phyloP scores from a whole-genome alignment of 1,140 invertebrate species.

The Panagrolaimus sp. region DNA sequence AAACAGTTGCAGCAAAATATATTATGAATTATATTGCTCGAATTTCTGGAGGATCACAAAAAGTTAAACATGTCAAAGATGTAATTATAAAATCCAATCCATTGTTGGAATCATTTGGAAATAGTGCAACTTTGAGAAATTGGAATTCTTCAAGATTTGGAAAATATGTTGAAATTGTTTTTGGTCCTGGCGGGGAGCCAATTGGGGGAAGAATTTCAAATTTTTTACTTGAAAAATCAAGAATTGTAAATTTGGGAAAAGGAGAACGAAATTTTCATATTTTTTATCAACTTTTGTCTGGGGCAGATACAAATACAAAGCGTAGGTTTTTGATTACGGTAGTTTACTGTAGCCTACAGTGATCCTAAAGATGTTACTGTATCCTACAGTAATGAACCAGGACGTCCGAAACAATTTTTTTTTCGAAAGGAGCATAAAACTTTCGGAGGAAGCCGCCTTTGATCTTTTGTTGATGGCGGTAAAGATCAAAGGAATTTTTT shows the following conservation, averaged over 20 bases:
- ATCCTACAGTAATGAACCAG: too few relatives aligned
- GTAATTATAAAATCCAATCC: slow-evolving; percentile 93
- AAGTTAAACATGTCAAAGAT: slow-evolving; percentile 70
- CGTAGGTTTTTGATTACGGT: slow-evolving; percentile 61
- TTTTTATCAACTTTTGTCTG: slow-evolving; percentile 72
- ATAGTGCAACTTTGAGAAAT: slow-evolving; percentile 91
- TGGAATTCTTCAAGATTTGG: slow-evolving; percentile 89
- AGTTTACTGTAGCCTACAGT: slow-evolving; percentile 5
- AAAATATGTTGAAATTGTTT: slow-evolving; percentile 77
- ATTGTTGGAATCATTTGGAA: slow-evolving; percentile 85
- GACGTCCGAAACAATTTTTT: slow-evolving; percentile 61
- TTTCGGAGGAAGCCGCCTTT: too few relatives aligned
- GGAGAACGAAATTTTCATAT: slow-evolving; percentile 74
- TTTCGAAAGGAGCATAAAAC: too few relatives aligned
- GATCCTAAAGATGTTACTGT: slow-evolving; percentile 4
- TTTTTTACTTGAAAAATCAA: slow-evolving; percentile 73
- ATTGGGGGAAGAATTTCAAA: slow-evolving; percentile 73
- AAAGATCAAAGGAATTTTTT: too few relatives aligned
- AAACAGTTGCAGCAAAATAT: slow-evolving; percentile 74
- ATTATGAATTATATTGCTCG: slow-evolving; percentile 73
- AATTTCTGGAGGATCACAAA: slow-evolving; percentile 69
- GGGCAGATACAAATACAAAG: slow-evolving; percentile 67
- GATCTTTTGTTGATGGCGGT: not conserved
- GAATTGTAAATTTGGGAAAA: slow-evolving; percentile 68
- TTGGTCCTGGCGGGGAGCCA: slow-evolving; percentile 72